Evolutionary conservation across 2,888 invertebrate species (phyloP), one percentile per base, ranked within the genome.

Genomic region (Tiliacea aurago): DNA sequence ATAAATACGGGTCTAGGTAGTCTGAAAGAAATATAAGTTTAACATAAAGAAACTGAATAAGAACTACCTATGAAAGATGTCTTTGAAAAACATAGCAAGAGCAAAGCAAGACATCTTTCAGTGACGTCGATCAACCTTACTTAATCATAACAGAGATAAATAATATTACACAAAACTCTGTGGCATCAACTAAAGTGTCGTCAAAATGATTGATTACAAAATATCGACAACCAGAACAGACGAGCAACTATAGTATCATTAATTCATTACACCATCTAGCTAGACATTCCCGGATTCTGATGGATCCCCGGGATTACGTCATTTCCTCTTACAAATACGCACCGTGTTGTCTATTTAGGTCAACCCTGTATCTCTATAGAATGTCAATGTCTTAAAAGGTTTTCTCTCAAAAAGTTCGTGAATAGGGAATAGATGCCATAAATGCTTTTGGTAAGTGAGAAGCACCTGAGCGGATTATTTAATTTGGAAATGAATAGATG

Each of bases 311-410:
- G 74, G 75, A 84, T 85, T 76, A 86, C 80, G 59, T 81, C 64
- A 85, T 84, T 85, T 78, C 79, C 78, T 62, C 53, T 62, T 67
- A 85, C 76, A 86, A 84, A 85, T 84, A 82, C 76, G 68, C 51
- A 68, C 41, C 69, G 63, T 70, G 63, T 75, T 76, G 70, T 81
- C 83, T 84, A 86, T 86, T 85, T 84, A 70, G 86, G 85, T 86
- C 84, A 84, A 79, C 55, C 73, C 45, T 78, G 71, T 82, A 71
- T 77, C 65, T 75, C 73, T 78, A 82, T 80, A 78, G 76, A 74
- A 83, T 70, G 84, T 76, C 82, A 82, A 85, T 86, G 87, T 78
- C 73, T 85, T 86, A 82, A 84, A 84, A 86, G 84, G 84, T 76
- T 85, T 75, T 65, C 43, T 58, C 63, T 72, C 66, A 66, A 62